Base-by-base conservation (phyloP, 2,888 invertebrate genomes). In the Eupithecia tripunctaria region DNA sequence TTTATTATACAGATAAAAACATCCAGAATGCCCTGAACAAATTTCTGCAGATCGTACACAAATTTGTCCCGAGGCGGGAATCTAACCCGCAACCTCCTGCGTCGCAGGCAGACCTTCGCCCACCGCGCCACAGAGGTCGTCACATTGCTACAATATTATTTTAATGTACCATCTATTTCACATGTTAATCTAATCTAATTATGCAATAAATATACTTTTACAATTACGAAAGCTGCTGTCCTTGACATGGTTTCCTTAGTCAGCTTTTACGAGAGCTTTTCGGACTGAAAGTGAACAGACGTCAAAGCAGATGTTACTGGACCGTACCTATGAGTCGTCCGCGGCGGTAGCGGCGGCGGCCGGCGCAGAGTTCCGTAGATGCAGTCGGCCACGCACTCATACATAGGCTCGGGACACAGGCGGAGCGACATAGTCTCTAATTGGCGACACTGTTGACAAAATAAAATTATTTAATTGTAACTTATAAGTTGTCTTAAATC, bases 351-450 rank as follows among this genome's bases (percentile, higher is more conserved):
- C 72, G 91, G 89, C 70, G 88, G 87, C 71, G 83, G 79, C 72
- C 83, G 79, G 14, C 88, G 84, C 86, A 83, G 79, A 72, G 86
- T 89, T 27, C 82, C 91, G 86, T 87, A 89, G 80, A 88, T 82
- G 73, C 88, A 85, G 76, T 93, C 93, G 56, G 85, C 80, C 80
- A 92, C 92, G 1, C 87, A 88, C 89, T 93, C 93, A 86, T 93
- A 93, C 29, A 29, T 60, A 2, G 29, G 29, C 60, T 60, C 56
- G 0, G 56, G 56, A 14, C 56, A 21, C 56, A 56, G 25, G 25
- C 56, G 60, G 15, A 60, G 29, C 8, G 60, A 60, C 60, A 60
- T 60, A 18, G 60, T 60, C 10, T 60, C 60, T 12, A 60, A 18
- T 18, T 60, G 18, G 18, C 60, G 60, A 60, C 60, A 60, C 60